phyloP scores from a whole-genome alignment of 2,888 invertebrate genomes.

The Eurytoma californica region DNA sequence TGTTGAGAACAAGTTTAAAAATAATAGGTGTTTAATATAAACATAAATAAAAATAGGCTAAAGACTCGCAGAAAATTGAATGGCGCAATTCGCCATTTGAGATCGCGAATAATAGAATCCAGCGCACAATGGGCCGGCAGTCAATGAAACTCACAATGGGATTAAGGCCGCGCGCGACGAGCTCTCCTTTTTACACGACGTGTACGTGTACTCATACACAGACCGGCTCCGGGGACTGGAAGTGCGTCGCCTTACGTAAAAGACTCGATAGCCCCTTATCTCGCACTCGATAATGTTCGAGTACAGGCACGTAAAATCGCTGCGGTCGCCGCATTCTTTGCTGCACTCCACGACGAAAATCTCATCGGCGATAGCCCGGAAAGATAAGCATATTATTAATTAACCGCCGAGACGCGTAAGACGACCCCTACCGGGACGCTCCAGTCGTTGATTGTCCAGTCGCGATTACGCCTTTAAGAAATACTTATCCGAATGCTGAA shows the following conservation, averaged over 20 bases:
- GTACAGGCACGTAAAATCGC: not conserved
- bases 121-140: not conserved
- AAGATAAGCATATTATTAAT: slow-evolving; percentile 29
- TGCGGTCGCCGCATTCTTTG: not conserved
- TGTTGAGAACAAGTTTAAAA: no score
- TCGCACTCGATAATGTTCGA: slow-evolving; percentile 8
- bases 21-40: no score
- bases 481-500: no score
- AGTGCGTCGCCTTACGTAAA: not conserved
- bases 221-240: no score
- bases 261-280: slow-evolving; percentile 26
- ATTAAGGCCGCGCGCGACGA: slow-evolving; percentile 11
- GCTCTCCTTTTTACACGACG: not conserved
- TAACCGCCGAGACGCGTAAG: not conserved
- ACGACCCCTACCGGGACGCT: no score
- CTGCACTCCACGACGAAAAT: not conserved
- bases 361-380: not conserved
- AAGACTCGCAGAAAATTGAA: not conserved
- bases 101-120: slow-evolving; percentile 4
- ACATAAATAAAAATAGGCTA: no score
- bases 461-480: no score
- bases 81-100: slow-evolving; percentile 18
- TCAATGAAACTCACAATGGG: slow-evolving; percentile 24
- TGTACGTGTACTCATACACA: not conserved
- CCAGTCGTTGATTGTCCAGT: no score